Conservation (phyloP, 2,797 vertebrate species). For the Numenius phaeopus region DNA sequence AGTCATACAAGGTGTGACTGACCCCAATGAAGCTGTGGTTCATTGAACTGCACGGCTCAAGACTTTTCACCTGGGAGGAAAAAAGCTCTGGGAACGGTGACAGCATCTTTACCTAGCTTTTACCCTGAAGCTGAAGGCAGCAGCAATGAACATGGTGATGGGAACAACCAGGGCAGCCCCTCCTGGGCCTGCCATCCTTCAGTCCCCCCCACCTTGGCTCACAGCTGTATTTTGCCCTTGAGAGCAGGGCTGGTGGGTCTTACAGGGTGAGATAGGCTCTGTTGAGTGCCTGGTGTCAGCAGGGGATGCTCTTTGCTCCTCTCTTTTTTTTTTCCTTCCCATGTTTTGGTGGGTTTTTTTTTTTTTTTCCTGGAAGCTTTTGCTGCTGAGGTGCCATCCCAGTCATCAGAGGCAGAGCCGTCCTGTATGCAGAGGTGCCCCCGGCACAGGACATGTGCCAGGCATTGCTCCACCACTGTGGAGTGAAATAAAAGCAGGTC, state of each 20-base stretch:
- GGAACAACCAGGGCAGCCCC: background rate
- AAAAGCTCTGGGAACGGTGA: background rate
- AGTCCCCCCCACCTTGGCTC: background rate
- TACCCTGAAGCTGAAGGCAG: background rate
- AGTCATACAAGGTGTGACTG: background rate
- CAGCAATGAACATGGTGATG: background rate
- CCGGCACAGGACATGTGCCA: background rate
- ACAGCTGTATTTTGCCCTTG: background rate
- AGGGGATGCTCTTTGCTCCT: background rate
- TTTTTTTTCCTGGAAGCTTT: background rate
- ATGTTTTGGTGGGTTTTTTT: too few species aligned
- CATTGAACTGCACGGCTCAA: background rate
- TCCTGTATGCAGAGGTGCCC: background rate
- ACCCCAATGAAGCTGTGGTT: background rate
- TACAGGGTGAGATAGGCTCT: background rate
- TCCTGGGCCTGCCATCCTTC: background rate
- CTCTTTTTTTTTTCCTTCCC: background rate
- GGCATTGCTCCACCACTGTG: background rate
- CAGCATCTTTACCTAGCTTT: background rate
- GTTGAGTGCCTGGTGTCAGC: background rate
- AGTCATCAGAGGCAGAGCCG: background rate
- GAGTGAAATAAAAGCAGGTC: slow-evolving; percentile 24
- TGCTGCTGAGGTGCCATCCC: background rate
- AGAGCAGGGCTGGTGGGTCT: background rate
- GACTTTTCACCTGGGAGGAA: background rate